Base-by-base conservation (phyloP, 2,797 vertebrate genomes). In the Rhynchotus rufescens region DNA sequence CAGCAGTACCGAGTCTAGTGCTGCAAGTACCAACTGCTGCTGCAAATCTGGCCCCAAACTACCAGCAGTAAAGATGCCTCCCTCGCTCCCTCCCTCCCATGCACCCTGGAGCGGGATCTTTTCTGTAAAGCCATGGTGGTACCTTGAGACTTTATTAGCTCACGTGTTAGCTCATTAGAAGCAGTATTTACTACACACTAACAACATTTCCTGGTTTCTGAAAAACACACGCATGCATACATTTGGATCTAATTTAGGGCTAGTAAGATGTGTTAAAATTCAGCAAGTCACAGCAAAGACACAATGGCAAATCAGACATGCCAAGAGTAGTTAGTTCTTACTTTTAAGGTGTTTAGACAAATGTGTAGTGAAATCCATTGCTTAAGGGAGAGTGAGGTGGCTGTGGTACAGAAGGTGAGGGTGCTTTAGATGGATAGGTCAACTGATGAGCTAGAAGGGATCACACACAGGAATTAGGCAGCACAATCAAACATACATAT, bases 291-390 rank as follows among this genome's bases (percentile, higher is more conserved):
- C 84, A 97, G 97, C 45, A 84, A 85, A 94, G 96, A 94, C 44
- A 92, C 40, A 66, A 68, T 26, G 90, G 91, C 95, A 96, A 91
- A 89, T 94, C 90, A 96, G 96, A 82, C 84, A 77, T 68, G 91
- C 90, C 0, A 59, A 97, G 91, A 98, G 98, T 97, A 94, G 96
- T 97, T 97, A 98, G 98, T 98, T 98, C 98, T 99, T 99, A 99
- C 99, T 99, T 98, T 97, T 97, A 96, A 97, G 96, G 91, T 94
- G 98, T 85, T 97, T 98, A 99, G 98, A 99, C 99, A 99, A 99
- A 99, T 95, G 99, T 99, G 99, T 99, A 99, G 99, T 99, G 99
- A 98, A 99, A 98, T 98, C 99, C 99, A 98, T 98, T 99, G 98
- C 98, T 99, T 98, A 99, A 95, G 88, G 98, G 98, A 97, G 98